Base-by-base conservation (phyloP, 2,797 vertebrate genomes). In the Meda fulgida region DNA sequence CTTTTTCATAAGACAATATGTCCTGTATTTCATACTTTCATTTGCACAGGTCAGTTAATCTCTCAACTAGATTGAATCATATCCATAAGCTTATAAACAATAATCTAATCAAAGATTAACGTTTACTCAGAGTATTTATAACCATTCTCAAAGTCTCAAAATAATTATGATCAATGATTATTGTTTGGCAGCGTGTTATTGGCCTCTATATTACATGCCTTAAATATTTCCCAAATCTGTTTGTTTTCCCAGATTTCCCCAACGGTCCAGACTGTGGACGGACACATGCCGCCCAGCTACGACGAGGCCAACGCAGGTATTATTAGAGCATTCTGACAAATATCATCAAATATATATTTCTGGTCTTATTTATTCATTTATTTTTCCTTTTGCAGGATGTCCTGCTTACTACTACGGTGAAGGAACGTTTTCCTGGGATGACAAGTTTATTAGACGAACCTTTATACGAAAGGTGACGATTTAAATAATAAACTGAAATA, bases 401-500 rank as follows among this genome's bases (percentile, higher is more conserved):
- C 79, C 92, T 0, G 96, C 96, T 67, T 96, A 96, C 78, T 82
- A 60, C 58, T 86, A 80, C 21, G 60, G 58, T 78, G 96, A 91
- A 0, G 96, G 97, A 78, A 94, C 96, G 88, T 97, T 97, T 90
- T 93, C 94, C 69, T 98, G 96, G 96, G 97, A 99, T 0, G 97
- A 99, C 91, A 94, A 93, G 72, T 94, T 90, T 1, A 95, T 99
- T 88, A 94, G 98, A 66, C 93, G 93, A 76, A 94, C 97, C 71
- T 99, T 99, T 93, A 95, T 99, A 92, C 94, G 97, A 88, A 99
- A 99, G 97, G 98, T 99, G 92, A 3, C 19, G 23, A 60, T 7
- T 60, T 7, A 29, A 77, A 36, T 36, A 38, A 21, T 29, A 2
- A 9, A 66, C 19, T 18, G 1, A 19, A 76, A 43, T 31, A 58